These are phyloP conservation scores for Drosophila differens DNA, from an alignment of 2,888 invertebrate genomes.

Conservation along the genomic window DNA sequence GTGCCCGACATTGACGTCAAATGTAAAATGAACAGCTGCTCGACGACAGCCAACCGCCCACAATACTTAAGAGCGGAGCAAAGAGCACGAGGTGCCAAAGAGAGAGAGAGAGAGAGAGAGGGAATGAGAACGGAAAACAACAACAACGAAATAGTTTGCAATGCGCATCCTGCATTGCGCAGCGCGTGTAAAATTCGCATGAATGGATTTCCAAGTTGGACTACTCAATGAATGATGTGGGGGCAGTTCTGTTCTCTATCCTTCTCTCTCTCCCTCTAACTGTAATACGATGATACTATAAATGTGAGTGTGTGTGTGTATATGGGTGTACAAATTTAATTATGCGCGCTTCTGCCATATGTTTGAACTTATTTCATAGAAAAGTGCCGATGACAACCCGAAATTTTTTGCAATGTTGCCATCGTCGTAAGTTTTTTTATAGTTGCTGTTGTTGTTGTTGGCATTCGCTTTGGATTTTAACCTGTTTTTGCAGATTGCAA, in stretches of 20 bases:
- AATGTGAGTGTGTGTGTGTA: constrained; percentile 19
- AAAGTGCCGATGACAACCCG: constrained; percentile 51
- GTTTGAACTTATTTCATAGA: constrained; percentile 65
- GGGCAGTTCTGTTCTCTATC: constrained; percentile 5
- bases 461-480: constrained; percentile 71
- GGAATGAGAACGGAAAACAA: constrained; percentile 10
- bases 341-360: constrained; percentile 79
- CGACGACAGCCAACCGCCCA: constrained; percentile 59
- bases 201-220: constrained; percentile 59
- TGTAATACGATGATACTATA: constrained; percentile 52
- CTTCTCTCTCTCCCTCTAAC: constrained; percentile 30
- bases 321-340: constrained; percentile 60
- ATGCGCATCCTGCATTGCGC: constrained; percentile 79
- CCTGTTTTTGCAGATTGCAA: constrained; percentile 77
- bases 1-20: constrained; percentile 70
- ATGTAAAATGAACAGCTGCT: constrained; percentile 62
- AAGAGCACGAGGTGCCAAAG: constrained; percentile 40
- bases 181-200: constrained; percentile 77
- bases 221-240: constrained; percentile 65
- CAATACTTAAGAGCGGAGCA: constrained; percentile 52
- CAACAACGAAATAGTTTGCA: constrained; percentile 26
- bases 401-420: constrained; percentile 73
- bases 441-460: constrained; percentile 31
- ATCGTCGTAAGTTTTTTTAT: constrained; percentile 33
- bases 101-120: constrained; percentile 41